These are phyloP conservation scores for Trachops cirrhosus DNA, from an alignment of 2,797 vertebrate genomes.

Conservation along the genomic window DNA sequence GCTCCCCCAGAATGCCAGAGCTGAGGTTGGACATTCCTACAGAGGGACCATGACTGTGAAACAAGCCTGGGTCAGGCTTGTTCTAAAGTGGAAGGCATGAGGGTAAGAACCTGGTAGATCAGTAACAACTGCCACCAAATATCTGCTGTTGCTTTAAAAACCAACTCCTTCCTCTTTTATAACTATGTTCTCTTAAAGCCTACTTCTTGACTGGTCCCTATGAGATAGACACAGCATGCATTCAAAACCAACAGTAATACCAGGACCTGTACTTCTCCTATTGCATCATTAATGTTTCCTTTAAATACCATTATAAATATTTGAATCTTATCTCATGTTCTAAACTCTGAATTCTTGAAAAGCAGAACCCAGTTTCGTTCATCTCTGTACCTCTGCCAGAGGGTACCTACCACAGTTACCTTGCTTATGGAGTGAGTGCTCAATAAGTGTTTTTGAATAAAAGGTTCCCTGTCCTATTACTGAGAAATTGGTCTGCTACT, in stretches of 20 bases:
- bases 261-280: not conserved
- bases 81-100: not conserved
- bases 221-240: not conserved
- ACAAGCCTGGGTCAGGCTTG: not conserved
- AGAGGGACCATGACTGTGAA: not conserved
- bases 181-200: not conserved
- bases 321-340: not conserved
- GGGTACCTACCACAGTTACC: not conserved
- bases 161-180: not conserved
- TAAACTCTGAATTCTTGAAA: conserved; percentile 20
- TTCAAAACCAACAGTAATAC: not conserved
- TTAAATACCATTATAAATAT: not conserved
- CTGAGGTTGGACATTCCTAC: not conserved
- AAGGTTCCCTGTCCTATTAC: not conserved
- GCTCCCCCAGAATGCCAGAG: not conserved
- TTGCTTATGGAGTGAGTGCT: not conserved
- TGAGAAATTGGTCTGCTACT: not conserved
- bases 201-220: not conserved
- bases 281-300: not conserved
- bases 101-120: not conserved
- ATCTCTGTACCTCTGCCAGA: not conserved
- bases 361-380: not conserved
- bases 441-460: not conserved
- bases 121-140: not conserved
- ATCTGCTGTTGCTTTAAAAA: conserved; percentile 27